These are phyloP conservation scores for Aphodius sticticus DNA, from an alignment of 2,888 invertebrate genomes.

Conservation along the genomic window DNA sequence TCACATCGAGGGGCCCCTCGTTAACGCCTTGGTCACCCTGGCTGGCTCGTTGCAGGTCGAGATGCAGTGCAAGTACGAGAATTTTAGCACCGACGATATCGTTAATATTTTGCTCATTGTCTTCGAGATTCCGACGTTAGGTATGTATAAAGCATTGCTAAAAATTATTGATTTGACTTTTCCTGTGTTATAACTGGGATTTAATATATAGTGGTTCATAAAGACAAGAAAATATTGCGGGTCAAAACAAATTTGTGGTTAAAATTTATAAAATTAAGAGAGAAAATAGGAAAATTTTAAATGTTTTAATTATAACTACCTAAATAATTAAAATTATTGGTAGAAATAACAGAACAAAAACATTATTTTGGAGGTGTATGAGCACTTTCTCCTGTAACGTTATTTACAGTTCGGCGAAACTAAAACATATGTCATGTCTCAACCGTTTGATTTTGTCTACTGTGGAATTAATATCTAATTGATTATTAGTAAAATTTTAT, in stretches of 20 bases:
- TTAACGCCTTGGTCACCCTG: slow-evolving; percentile 76
- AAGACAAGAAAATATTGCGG: too few species aligned
- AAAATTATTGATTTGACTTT: slow-evolving; percentile 9
- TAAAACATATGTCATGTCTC: too few species aligned
- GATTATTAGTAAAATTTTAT: not conserved
- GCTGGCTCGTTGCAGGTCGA: slow-evolving; percentile 78
- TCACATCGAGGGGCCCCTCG: slow-evolving; percentile 68
- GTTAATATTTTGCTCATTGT: slow-evolving; percentile 64
- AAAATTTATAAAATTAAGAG: too few species aligned
- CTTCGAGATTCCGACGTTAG: slow-evolving; percentile 59
- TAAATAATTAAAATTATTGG: too few species aligned
- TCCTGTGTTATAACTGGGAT: not conserved
- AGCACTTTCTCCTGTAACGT: too few species aligned
- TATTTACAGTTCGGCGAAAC: too few species aligned
- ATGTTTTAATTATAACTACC: too few species aligned
- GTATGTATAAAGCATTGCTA: slow-evolving; percentile 44
- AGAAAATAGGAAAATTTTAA: too few species aligned
- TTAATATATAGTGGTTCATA: too few species aligned
- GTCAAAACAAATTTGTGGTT: too few species aligned
- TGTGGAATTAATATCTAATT: not conserved
- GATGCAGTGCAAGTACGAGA: slow-evolving; percentile 59
- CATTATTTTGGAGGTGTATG: too few species aligned
- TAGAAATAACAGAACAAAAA: too few species aligned
- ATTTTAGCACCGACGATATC: slow-evolving; percentile 60
- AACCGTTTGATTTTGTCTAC: not conserved